Evolutionary conservation across 2,113 vertebrate genomes (phyloP).

Genomic region (Egretta garzetta): DNA sequence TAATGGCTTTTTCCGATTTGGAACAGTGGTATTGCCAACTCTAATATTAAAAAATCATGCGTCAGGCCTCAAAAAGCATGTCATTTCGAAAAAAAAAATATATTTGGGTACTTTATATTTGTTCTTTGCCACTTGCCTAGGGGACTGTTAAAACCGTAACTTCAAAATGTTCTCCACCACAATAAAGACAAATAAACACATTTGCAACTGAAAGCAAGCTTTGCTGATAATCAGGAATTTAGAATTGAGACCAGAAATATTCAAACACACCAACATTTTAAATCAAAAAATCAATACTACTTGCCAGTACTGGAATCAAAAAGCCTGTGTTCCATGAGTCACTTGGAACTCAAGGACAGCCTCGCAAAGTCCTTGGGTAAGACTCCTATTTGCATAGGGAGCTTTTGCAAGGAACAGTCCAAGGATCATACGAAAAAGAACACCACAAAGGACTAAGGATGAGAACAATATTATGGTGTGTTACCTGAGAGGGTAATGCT

Average conservation of each 20-base stretch:
- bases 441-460: neutral
- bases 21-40: neutral
- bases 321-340: neutral
- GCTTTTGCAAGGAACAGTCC: neutral
- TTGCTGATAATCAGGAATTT: neutral
- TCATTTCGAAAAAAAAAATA: neutral
- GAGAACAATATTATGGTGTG: neutral
- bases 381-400: neutral
- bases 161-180: neutral
- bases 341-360: neutral
- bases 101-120: neutral
- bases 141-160: neutral
- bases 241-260: neutral
- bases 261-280: neutral
- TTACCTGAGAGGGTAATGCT: neutral
- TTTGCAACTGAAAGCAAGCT: neutral
- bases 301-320: neutral
- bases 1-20: neutral
- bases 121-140: neutral
- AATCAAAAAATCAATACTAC: neutral
- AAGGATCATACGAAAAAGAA: neutral
- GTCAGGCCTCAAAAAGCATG: neutral
- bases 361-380: neutral
- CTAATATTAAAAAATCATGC: neutral
- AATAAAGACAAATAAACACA: neutral